Evolutionary conservation across 2,888 invertebrate genomes (phyloP).

Genomic region (Pristionchus mayeri): DNA sequence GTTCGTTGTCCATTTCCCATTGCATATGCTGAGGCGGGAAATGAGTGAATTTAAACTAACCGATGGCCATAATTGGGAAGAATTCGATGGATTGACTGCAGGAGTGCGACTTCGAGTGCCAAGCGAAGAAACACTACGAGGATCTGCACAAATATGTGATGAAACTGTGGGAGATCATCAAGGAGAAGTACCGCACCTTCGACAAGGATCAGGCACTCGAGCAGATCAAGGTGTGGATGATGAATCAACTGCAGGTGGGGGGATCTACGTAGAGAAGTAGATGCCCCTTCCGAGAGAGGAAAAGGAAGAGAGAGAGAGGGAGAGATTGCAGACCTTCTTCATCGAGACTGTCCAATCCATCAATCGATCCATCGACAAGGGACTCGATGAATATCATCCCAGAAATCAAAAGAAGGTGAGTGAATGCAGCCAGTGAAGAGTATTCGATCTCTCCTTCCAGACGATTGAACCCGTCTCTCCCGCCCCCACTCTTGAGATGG

Average conservation of each 20-base stretch:
- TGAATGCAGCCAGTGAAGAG: background rate
- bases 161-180: slow-evolving; percentile 66
- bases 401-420: slow-evolving; percentile 44
- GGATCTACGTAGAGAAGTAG: background rate
- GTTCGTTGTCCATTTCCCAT: too few species aligned
- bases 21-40: too few species aligned
- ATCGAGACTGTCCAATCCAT: slow-evolving; percentile 35
- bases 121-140: slow-evolving; percentile 63
- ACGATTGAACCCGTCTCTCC: background rate
- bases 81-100: too few species aligned
- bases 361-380: slow-evolving; percentile 10
- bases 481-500: background rate
- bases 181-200: slow-evolving; percentile 46
- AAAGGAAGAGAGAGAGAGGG: background rate
- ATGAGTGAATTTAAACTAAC: too few species aligned
- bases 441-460: background rate
- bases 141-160: slow-evolving; percentile 69
- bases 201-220: slow-evolving; percentile 32
- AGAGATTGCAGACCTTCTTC: slow-evolving; percentile 36
- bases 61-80: too few species aligned
- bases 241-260: background rate
- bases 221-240: slow-evolving; percentile 32
- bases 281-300: too few species aligned
- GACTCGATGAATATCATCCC: slow-evolving; percentile 45
- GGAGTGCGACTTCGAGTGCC: slow-evolving; percentile 70